These are phyloP conservation scores for Melinaea menophilus DNA, from an alignment of 2,888 invertebrate species.

Conservation along the genomic window DNA sequence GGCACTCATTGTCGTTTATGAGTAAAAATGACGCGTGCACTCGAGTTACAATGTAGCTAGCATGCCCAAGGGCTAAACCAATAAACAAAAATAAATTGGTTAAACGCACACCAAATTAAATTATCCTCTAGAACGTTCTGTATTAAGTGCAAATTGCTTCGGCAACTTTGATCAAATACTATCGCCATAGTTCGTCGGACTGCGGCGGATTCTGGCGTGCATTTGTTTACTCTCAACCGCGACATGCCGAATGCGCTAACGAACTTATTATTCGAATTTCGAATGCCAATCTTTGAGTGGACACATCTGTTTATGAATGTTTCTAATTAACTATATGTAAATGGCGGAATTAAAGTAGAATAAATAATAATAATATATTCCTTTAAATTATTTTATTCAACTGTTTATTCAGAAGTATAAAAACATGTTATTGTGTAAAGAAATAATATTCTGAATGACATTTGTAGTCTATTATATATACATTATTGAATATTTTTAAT, in stretches of 20 bases:
- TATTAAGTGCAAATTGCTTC: slow-evolving; percentile 34
- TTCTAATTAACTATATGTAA: slow-evolving; percentile 9
- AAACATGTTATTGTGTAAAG: no score
- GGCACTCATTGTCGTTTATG: slow-evolving; percentile 28
- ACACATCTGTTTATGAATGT: slow-evolving; percentile 29
- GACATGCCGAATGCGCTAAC: slow-evolving; percentile 54
- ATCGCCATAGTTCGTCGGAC: slow-evolving; percentile 39
- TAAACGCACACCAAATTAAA: slow-evolving; percentile 24
- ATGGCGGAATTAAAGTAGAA: not conserved
- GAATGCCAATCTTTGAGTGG: slow-evolving; percentile 44
- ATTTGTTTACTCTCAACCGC: slow-evolving; percentile 49
- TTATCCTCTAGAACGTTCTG: slow-evolving; percentile 29
- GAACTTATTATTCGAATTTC: slow-evolving; percentile 64
- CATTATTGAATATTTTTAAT: no score
- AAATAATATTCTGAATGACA: no score
- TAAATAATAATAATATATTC: not conserved
- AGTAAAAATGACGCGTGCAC: slow-evolving; percentile 35
- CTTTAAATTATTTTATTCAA: no score
- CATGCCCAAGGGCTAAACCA: slow-evolving; percentile 39
- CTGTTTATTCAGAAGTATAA: no score
- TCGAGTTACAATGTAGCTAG: slow-evolving; percentile 39
- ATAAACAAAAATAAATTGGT: slow-evolving; percentile 43
- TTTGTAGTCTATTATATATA: no score
- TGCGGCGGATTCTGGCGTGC: slow-evolving; percentile 49
- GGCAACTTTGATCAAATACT: slow-evolving; percentile 26